A percentile compares a stretch with the other conserved stretches of the same genome.
These are phyloP conservation scores for Trachymyrmex septentrionalis DNA, from an alignment of 1,140 invertebrate species.

Conservation along the genomic window DNA sequence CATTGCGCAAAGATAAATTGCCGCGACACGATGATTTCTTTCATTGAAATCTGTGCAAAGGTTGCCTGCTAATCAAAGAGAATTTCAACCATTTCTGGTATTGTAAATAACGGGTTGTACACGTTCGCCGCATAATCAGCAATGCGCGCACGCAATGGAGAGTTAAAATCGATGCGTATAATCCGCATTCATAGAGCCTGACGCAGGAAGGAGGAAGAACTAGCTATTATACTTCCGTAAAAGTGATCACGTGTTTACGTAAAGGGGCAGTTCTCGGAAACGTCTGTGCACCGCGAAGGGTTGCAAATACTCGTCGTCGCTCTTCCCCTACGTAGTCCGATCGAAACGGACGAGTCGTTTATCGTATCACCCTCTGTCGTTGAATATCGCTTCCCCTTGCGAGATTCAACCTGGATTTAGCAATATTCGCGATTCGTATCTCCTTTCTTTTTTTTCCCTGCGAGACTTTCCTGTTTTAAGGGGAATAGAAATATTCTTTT, in stretches of 20 bases:
- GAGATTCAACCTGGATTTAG: slow-evolving; percentile 33
- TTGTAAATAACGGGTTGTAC: neutral
- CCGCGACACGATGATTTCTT: neutral
- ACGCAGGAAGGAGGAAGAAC: slow-evolving; percentile 40
- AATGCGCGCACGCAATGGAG: slow-evolving; percentile 3
- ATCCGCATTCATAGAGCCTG: slow-evolving; percentile 16
- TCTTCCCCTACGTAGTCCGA: slow-evolving; percentile 28
- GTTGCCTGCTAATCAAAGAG: neutral
- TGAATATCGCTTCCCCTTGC: slow-evolving; percentile 7
- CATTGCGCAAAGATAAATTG: neutral
- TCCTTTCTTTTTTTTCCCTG: too few species aligned
- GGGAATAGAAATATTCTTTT: neutral
- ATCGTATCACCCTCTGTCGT: slow-evolving; percentile 37
- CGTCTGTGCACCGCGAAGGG: slow-evolving; percentile 11
- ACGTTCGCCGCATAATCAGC: neutral
- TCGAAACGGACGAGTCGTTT: slow-evolving; percentile 43
- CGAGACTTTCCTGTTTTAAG: neutral
- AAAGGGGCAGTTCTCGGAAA: slow-evolving; percentile 44
- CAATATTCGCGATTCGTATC: slow-evolving; percentile 20
- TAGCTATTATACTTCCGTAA: slow-evolving; percentile 42
- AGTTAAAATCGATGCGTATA: slow-evolving; percentile 40
- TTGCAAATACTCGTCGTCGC: slow-evolving; percentile 15
- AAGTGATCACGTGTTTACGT: slow-evolving; percentile 37
- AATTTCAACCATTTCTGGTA: neutral
- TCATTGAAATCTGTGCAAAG: neutral